Evolutionary conservation across 2,113 vertebrate genomes (phyloP).

Genomic region (Heptranchias perlo): DNA sequence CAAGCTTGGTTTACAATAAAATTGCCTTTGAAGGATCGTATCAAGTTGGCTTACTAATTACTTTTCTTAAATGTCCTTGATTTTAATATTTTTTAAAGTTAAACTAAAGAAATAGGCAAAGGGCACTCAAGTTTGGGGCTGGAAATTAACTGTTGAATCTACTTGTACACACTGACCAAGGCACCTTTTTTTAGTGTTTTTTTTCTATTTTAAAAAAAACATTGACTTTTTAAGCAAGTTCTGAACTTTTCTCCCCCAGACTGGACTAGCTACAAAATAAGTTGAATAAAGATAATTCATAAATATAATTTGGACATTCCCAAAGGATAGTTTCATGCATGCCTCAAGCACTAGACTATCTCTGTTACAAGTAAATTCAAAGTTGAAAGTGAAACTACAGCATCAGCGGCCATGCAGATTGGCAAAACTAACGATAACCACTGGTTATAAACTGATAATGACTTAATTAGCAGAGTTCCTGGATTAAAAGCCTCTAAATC

Average conservation of each 20-base stretch:
- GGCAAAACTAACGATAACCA: not conserved
- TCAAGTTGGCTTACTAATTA: constrained; percentile 25
- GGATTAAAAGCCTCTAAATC: not conserved
- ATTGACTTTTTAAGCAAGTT: not conserved
- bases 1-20: constrained; percentile 28
- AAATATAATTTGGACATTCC: not conserved
- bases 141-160: constrained; percentile 1
- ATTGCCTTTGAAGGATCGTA: constrained; percentile 29
- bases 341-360: not conserved
- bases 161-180: not conserved
- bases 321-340: not conserved
- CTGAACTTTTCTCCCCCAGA: not conserved
- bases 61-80: not conserved
- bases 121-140: not conserved
- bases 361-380: constrained; percentile 22
- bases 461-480: no score
- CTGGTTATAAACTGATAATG: not conserved
- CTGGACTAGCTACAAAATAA: not conserved
- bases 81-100: not conserved
- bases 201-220: not conserved
- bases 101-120: not conserved
- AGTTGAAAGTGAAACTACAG: not conserved
- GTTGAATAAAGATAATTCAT: not conserved
- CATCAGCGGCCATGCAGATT: not conserved
- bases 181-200: not conserved